phyloP scores from a whole-genome alignment of 2,113 vertebrate genomes.

The Paraplagusia blochii region DNA sequence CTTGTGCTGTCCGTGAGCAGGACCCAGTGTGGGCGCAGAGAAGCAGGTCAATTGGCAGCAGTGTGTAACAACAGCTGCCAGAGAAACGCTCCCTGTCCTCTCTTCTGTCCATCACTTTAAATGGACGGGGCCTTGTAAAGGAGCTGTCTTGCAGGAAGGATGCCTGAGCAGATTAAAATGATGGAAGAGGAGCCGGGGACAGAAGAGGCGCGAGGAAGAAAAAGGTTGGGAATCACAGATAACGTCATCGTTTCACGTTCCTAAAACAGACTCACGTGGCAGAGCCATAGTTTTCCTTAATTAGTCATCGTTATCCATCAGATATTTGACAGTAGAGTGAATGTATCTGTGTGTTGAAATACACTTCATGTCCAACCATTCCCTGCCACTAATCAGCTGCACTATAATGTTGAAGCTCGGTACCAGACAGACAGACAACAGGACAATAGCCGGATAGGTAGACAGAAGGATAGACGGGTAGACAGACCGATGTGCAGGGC shows the following conservation, averaged over 20 bases:
- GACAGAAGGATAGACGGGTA: too few relatives aligned
- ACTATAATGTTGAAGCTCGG: too few relatives aligned
- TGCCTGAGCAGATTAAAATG: conserved; percentile 16
- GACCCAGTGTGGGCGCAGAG: conserved; percentile 37
- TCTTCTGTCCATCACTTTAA: conserved; percentile 48
- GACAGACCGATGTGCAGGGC: too few relatives aligned
- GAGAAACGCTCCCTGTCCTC: conserved; percentile 28
- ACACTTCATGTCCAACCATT: not conserved
- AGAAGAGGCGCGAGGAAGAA: not conserved
- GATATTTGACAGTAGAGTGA: not conserved
- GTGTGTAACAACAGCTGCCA: conserved; percentile 46
- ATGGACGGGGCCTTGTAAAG: conserved; percentile 36
- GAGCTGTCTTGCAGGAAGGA: conserved; percentile 13
- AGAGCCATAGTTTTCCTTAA: not conserved
- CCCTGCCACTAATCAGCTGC: too few relatives aligned
- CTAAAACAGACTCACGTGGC: not conserved
- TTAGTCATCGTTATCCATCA: not conserved
- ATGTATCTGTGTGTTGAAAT: not conserved
- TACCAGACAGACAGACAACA: too few relatives aligned
- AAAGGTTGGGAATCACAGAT: not conserved
- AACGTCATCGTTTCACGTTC: not conserved
- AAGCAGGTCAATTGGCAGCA: conserved; percentile 49
- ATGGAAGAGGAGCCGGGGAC: conserved; percentile 2
- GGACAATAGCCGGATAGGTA: too few relatives aligned
- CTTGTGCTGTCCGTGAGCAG: conserved; percentile 41